Percentiles rank a stretch among this genome's conserved stretches.
Conservation (phyloP, 2,113 vertebrate genomes). For the Pygoscelis adeliae region DNA sequence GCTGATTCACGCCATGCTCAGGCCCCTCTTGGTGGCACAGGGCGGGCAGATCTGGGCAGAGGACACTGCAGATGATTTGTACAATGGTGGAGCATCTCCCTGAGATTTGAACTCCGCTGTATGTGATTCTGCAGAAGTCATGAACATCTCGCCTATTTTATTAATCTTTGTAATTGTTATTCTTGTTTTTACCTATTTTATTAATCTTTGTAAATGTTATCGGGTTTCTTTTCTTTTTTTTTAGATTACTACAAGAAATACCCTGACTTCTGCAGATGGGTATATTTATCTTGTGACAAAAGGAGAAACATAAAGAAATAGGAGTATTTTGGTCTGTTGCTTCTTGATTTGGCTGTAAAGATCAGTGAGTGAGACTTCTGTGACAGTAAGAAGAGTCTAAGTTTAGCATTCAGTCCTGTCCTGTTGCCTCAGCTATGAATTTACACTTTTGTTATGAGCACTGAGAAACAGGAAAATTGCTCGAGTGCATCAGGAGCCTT, state of each 20-base stretch:
- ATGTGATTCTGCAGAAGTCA: background rate
- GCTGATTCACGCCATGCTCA: background rate
- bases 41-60: background rate
- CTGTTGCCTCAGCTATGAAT: background rate
- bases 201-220: background rate
- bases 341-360: background rate
- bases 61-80: background rate
- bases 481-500: too few species aligned
- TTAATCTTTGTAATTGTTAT: background rate
- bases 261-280: background rate
- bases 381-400: background rate
- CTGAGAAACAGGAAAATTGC: background rate
- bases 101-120: background rate
- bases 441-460: background rate
- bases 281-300: background rate
- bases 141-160: background rate
- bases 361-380: background rate
- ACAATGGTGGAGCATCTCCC: background rate
- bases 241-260: background rate
- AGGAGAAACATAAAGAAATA: background rate
- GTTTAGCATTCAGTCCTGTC: background rate
- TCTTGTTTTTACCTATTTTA: background rate
- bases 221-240: rapidly evolving
- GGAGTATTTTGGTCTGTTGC: background rate
- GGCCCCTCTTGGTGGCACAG: too few species aligned